These are phyloP conservation scores for Lycia hirtaria DNA, from an alignment of 2,888 invertebrate genomes.

Conservation along the genomic window DNA sequence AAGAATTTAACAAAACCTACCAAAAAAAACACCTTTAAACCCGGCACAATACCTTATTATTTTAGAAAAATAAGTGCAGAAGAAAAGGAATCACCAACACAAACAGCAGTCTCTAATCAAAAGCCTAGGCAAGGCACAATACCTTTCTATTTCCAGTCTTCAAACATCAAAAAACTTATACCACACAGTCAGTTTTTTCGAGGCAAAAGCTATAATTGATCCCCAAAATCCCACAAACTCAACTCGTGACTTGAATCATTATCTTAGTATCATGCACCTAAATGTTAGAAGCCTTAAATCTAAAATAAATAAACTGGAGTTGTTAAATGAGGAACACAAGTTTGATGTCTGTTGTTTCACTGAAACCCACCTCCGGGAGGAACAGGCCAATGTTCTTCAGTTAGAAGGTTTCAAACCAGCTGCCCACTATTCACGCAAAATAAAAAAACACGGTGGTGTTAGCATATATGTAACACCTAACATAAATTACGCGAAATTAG, in stretches of 20 bases:
- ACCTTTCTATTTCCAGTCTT: too few relatives aligned
- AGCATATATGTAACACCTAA: neutral
- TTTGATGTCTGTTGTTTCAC: neutral
- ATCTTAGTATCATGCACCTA: neutral
- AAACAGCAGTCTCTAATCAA: too few relatives aligned
- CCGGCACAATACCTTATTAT: too few relatives aligned
- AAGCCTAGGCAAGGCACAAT: too few relatives aligned
- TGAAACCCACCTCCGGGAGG: neutral
- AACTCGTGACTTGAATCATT: neutral
- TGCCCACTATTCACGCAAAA: neutral
- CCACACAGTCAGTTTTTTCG: too few relatives aligned
- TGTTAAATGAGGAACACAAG: neutral
- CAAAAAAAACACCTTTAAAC: too few relatives aligned
- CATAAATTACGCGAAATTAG: neutral
- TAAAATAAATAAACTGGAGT: neutral
- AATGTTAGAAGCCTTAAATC: neutral
- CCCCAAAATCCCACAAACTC: too few relatives aligned
- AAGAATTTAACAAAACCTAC: too few relatives aligned
- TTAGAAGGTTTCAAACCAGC: neutral
- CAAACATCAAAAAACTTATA: too few relatives aligned
- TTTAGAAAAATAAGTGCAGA: too few relatives aligned
- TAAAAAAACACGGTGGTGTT: neutral
- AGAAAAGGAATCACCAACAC: too few relatives aligned
- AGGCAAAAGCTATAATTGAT: too few relatives aligned
- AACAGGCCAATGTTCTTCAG: neutral